A percentile compares a stretch with the other conserved stretches of the same genome.
Conservation (phyloP, 1,140 invertebrate species). For the Zaprionus africanus region DNA sequence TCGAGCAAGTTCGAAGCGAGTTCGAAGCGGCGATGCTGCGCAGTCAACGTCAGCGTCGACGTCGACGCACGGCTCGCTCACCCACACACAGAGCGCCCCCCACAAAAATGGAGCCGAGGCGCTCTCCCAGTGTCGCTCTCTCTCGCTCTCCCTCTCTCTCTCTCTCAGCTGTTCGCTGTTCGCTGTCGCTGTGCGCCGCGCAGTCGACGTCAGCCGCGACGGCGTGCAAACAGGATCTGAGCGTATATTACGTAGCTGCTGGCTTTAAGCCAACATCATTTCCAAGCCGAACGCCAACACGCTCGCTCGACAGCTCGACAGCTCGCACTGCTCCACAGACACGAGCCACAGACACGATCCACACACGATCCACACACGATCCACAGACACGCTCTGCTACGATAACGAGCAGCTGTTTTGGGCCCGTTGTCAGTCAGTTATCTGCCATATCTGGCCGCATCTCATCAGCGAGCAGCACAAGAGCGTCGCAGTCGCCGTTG, state of each 20-base stretch:
- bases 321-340: slow-evolving; percentile 32
- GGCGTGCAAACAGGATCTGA: slow-evolving; percentile 83
- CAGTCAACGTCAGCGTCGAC: slow-evolving; percentile 17
- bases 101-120: background rate
- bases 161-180: background rate
- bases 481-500: slow-evolving; percentile 2
- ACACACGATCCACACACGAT: slow-evolving; percentile 4
- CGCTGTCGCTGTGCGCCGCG: slow-evolving; percentile 28
- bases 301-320: slow-evolving; percentile 22
- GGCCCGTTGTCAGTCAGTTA: slow-evolving; percentile 57
- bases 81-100: slow-evolving; percentile 32
- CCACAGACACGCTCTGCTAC: slow-evolving; percentile 6
- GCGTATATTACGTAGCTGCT: slow-evolving; percentile 80
- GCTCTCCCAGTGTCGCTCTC: background rate
- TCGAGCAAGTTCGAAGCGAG: slow-evolving; percentile 63
- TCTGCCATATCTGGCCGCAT: slow-evolving; percentile 46
- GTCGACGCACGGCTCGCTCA: slow-evolving; percentile 27
- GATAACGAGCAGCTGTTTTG: slow-evolving; percentile 68
- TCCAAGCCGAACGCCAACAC: slow-evolving; percentile 69
- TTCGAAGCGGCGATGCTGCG: slow-evolving; percentile 66
- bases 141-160: slow-evolving; percentile 18
- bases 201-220: slow-evolving; percentile 42
- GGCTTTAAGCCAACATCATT: slow-evolving; percentile 83
- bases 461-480: slow-evolving; percentile 14
- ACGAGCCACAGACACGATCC: slow-evolving; percentile 39